phyloP scores from a whole-genome alignment of 2,113 vertebrate species.

The Salvelinus sp. region DNA sequence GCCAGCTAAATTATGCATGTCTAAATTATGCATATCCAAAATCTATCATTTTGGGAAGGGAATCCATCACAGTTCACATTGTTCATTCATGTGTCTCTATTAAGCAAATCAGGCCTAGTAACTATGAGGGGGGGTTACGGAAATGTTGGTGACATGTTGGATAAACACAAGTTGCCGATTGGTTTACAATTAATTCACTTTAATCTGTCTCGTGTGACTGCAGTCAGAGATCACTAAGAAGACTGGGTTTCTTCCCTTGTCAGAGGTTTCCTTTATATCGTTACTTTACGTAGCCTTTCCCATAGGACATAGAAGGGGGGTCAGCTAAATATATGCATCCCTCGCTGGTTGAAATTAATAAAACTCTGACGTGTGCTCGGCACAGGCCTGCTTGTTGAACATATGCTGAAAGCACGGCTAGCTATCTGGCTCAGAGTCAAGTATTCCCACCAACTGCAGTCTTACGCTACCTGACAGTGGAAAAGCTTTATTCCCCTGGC shows the following conservation, averaged over 20 bases:
- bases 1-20: no score
- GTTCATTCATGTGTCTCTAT: neutral
- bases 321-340: slow-evolving; percentile 95
- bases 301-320: slow-evolving; percentile 49
- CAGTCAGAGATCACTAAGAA: slow-evolving; percentile 6
- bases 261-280: slow-evolving; percentile 15
- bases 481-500: slow-evolving; percentile 99
- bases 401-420: slow-evolving; percentile 98
- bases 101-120: neutral
- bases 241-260: neutral
- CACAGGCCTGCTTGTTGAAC: slow-evolving; percentile 98
- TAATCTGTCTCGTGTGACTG: slow-evolving; percentile 9
- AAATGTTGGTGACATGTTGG: slow-evolving; percentile 1
- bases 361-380: slow-evolving; percentile 91
- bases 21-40: slow-evolving; percentile 1
- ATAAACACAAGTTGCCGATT: slow-evolving; percentile 3
- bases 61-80: neutral
- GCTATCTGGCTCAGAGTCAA: slow-evolving; percentile 99
- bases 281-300: slow-evolving; percentile 38
- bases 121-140: neutral
- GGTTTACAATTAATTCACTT: slow-evolving; percentile 5
- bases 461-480: slow-evolving; percentile 99
- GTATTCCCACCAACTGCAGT: slow-evolving; percentile 99
- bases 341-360: slow-evolving; percentile 97
- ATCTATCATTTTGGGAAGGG: neutral